Conservation (phyloP, 1,140 invertebrate species). For the Heliothis virescens region DNA sequence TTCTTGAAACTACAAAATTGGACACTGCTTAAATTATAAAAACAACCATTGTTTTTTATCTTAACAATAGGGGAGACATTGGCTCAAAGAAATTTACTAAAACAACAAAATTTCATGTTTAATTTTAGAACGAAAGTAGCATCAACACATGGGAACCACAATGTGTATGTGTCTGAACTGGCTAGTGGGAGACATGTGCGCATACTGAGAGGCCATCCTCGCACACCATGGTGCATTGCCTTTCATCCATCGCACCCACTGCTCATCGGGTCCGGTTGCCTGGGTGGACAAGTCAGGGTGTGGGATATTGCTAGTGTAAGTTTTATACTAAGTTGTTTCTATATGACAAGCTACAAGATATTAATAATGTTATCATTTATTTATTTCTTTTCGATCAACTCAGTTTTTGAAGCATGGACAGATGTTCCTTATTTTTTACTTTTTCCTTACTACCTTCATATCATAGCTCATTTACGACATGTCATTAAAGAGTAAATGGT, state of each 20-base stretch:
- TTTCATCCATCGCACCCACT: conserved; percentile 95
- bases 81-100: no score
- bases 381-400: no score
- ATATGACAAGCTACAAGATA: no score
- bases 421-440: no score
- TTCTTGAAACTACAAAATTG: no score
- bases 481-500: conserved; percentile 11
- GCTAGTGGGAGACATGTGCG: conserved; percentile 92
- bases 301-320: conserved; percentile 95
- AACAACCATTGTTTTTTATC: no score
- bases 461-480: not conserved
- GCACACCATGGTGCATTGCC: conserved; percentile 97
- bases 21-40: no score
- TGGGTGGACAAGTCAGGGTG: conserved; percentile 95
- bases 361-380: no score
- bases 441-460: no score
- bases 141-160: conserved; percentile 96
- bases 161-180: conserved; percentile 95
- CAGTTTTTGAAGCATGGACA: no score
- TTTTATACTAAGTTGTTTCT: conserved; percentile 48
- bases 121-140: conserved; percentile 91
- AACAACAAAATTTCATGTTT: not conserved
- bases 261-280: conserved; percentile 95
- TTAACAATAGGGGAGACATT: no score
- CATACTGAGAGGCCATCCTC: conserved; percentile 93